These are phyloP conservation scores for Hypercompe scribonia DNA, from an alignment of 2,888 invertebrate species.

Conservation along the genomic window DNA sequence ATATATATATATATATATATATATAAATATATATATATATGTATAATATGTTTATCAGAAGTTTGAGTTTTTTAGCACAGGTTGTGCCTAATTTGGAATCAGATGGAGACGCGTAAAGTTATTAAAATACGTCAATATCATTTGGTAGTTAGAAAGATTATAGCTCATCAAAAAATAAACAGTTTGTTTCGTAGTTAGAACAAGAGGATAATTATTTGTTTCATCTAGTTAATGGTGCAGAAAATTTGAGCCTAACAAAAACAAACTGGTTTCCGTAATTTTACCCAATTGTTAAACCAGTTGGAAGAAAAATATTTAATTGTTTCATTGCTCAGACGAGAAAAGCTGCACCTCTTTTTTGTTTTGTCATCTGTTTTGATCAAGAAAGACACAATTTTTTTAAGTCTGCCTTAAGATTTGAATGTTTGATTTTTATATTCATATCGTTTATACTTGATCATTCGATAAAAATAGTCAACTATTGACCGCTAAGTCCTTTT, in stretches of 20 bases:
- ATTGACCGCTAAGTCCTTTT: no score
- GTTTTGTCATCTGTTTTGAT: not conserved
- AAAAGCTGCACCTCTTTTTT: not conserved
- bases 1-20: no score
- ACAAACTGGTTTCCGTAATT: slow-evolving; percentile 36
- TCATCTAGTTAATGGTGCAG: slow-evolving; percentile 38
- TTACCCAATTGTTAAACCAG: slow-evolving; percentile 18
- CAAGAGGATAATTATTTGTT: slow-evolving; percentile 38
- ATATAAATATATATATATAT: no score
- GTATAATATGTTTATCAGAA: no score
- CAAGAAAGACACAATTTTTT: not conserved
- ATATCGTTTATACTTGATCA: not conserved
- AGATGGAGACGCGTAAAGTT: no score
- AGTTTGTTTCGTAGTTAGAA: slow-evolving; percentile 20
- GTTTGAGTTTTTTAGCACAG: no score
- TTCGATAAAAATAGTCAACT: no score
- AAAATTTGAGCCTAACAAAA: slow-evolving; percentile 45
- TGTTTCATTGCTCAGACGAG: slow-evolving; percentile 6
- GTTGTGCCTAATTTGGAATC: no score
- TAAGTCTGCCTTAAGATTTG: not conserved
- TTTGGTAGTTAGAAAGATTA: not conserved
- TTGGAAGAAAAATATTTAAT: slow-evolving; percentile 19
- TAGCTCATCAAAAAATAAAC: slow-evolving; percentile 1
- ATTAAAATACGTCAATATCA: not conserved
- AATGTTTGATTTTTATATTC: not conserved